Conservation (phyloP, 92 coral and sea anemone genomes). For the Phenganax subtilis region DNA sequence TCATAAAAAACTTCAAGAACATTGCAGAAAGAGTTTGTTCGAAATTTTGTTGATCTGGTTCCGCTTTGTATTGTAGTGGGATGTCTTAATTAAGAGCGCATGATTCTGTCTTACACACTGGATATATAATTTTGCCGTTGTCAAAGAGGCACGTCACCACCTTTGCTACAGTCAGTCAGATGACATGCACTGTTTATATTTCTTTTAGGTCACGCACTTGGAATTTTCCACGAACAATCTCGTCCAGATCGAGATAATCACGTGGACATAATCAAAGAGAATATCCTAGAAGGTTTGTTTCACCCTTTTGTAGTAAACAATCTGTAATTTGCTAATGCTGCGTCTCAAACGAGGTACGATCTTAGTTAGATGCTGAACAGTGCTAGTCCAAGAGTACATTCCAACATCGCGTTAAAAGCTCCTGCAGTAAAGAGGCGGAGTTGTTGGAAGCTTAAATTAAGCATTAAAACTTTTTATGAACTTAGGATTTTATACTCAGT, state of each 20-base stretch:
- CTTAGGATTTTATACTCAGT: constrained; percentile 28
- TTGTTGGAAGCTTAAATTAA: too few relatives aligned
- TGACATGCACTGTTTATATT: background rate
- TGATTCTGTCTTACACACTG: too few relatives aligned
- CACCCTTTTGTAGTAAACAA: background rate
- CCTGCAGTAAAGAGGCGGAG: too few relatives aligned
- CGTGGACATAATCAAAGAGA: constrained; percentile 24
- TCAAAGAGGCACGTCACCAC: background rate
- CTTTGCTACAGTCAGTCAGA: background rate
- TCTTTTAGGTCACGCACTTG: constrained; percentile 26
- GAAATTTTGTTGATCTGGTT: too few relatives aligned
- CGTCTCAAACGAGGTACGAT: too few relatives aligned
- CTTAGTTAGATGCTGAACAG: too few relatives aligned
- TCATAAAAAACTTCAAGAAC: background rate
- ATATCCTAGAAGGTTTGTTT: constrained; percentile 31
- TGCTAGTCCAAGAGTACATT: too few relatives aligned
- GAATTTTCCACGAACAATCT: constrained; percentile 36
- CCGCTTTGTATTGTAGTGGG: too few relatives aligned
- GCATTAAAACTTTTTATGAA: background rate
- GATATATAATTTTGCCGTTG: too few relatives aligned
- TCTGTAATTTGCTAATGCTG: too few relatives aligned
- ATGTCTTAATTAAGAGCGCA: too few relatives aligned
- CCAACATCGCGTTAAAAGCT: too few relatives aligned
- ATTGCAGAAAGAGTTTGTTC: background rate
- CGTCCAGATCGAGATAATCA: constrained; percentile 37